Percentiles rank a stretch among this genome's conserved stretches.
Evolutionary conservation across 2,797 vertebrate genomes (phyloP).

Genomic region (Thripadectes ignobilis): DNA sequence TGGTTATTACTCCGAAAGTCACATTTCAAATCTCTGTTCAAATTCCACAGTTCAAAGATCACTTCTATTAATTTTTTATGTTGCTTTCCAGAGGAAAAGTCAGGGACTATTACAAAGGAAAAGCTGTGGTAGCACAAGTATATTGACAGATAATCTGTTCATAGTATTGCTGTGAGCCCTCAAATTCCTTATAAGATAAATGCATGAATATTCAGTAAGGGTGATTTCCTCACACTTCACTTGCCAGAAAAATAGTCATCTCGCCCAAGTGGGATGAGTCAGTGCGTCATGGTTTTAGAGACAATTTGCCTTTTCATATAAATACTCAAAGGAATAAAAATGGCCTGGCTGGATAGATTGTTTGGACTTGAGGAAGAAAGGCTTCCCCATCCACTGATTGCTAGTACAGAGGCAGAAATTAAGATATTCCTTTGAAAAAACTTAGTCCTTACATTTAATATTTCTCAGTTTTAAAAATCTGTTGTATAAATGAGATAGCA

Average conservation of each 20-base stretch:
- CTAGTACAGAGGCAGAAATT: not conserved
- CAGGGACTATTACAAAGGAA: not conserved
- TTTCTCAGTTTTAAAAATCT: not conserved
- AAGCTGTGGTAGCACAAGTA: not conserved
- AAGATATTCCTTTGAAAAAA: not conserved
- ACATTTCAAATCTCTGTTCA: not conserved
- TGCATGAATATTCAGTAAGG: conserved; percentile 4
- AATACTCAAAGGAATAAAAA: not conserved
- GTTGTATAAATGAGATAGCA: not conserved
- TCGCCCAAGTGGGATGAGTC: conserved; percentile 11
- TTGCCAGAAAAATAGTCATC: not conserved
- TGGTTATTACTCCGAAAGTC: not conserved
- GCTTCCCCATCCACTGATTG: not conserved
- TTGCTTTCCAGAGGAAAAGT: not conserved
- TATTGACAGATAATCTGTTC: not conserved
- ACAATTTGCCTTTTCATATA: conserved; percentile 5
- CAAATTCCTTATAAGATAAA: not conserved
- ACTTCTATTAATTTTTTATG: not conserved
- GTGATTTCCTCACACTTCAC: not conserved
- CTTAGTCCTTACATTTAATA: not conserved
- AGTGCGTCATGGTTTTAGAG: not conserved
- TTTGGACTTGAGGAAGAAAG: not conserved
- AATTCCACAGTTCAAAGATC: not conserved
- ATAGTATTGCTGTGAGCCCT: not conserved
- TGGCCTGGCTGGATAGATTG: not conserved